Percentiles rank a stretch among this genome's conserved stretches.
Evolutionary conservation across 2,888 invertebrate species (phyloP).

Genomic region (Diarsia rubi): DNA sequence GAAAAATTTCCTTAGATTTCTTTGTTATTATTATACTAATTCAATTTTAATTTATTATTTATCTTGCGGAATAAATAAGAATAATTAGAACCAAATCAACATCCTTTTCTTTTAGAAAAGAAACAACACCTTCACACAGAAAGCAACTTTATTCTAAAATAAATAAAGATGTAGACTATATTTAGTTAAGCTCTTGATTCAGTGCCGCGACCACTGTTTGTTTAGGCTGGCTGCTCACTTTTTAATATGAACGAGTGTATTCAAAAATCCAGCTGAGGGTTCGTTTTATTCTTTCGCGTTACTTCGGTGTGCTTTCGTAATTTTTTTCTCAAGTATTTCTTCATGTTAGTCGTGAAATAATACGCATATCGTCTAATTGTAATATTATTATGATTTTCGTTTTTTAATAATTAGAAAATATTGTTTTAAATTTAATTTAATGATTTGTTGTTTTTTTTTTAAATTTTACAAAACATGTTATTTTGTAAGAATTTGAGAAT

Average conservation of each 20-base stretch:
- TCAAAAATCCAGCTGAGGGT: slow-evolving; percentile 22
- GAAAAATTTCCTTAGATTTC: background rate
- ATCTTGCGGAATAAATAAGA: background rate
- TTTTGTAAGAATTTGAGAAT: background rate
- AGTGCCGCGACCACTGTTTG: slow-evolving; percentile 39
- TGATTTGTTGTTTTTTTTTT: background rate
- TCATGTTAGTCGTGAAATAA: background rate
- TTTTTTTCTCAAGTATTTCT: slow-evolving; percentile 10
- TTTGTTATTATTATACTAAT: background rate
- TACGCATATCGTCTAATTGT: background rate
- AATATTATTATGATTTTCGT: background rate
- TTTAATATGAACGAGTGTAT: slow-evolving; percentile 49
- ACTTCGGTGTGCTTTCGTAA: slow-evolving; percentile 7
- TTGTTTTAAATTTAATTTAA: no score
- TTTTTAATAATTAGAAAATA: no score
- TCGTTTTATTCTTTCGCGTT: slow-evolving; percentile 5
- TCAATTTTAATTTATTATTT: background rate
- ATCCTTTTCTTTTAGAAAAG: background rate
- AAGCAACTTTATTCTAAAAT: background rate
- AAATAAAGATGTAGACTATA: background rate
- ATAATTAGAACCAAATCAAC: background rate
- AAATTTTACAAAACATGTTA: background rate
- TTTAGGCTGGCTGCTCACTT: slow-evolving; percentile 50
- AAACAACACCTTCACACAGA: background rate
- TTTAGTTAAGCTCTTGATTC: slow-evolving; percentile 11